Base-by-base conservation (phyloP, 2,113 vertebrate genomes). In the Heterochromis multidens region DNA sequence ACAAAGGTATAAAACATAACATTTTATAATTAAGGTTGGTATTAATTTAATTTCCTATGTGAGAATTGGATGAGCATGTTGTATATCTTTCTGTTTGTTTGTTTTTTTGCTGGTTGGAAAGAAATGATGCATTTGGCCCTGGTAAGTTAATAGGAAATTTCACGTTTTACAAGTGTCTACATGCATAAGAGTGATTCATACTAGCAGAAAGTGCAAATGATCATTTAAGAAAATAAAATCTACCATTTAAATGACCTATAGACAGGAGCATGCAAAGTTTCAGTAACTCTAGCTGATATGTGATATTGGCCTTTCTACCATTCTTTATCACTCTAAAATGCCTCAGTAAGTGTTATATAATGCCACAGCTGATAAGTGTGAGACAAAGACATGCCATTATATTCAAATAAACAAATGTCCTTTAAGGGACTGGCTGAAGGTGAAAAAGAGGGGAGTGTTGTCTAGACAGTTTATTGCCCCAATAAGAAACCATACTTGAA, bases 401-500 rank as follows among this genome's bases (percentile, higher is more conserved):
- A 97, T 97, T 97, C 94, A 97, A 96, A 97, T 94, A 95, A 96
- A 97, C 97, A 97, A 96, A 95, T 94, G 94, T 80, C 85, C 84
- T 94, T 95, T 89, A 88, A 95, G 81, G 82, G 88, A 63, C 90
- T 49, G 87, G 87, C 84, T 90, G 92, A 93, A 94, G 94, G 92
- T 94, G 92, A 90, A 95, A 91, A 70, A 97, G 96, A 97, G 96
- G 97, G 97, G 97, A 97, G 97, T 96, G 97, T 96, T 97, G 99
- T 99, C 99, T 99, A 99, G 99, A 99, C 98, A 96, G 92, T 99
- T 99, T 99, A 99, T 98, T 96, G 96, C 97, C 91, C 97, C 98
- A 98, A 98, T 99, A 99, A 99, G 97, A 98, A 97, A 95, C 96
- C 95, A 97, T 96, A 96, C 96, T 95, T 96, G 96, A 97, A 98